Evolutionary conservation across 2,888 invertebrate species (phyloP).

Genomic region (Cordylochernes scorpioides): DNA sequence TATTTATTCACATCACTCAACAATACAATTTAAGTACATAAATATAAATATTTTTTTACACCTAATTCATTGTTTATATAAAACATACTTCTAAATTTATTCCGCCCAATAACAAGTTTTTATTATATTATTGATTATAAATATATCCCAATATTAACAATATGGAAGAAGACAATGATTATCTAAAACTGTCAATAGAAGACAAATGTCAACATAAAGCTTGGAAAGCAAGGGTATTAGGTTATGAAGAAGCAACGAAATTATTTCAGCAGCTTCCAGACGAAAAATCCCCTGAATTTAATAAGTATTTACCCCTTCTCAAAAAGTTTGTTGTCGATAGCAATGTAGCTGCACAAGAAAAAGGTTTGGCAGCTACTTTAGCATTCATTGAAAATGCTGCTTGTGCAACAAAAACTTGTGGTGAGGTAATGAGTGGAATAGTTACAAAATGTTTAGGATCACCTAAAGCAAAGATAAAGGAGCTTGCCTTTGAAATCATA

Average conservation of each 20-base stretch:
- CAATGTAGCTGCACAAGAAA: slow-evolving; percentile 84
- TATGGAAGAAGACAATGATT: too few species aligned
- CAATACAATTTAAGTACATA: too few species aligned
- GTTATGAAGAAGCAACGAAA: slow-evolving; percentile 76
- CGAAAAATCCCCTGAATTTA: slow-evolving; percentile 80
- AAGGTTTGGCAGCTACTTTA: slow-evolving; percentile 67
- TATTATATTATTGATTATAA: too few species aligned
- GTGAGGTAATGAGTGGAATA: slow-evolving; percentile 63
- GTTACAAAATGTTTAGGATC: slow-evolving; percentile 78
- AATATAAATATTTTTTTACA: too few species aligned
- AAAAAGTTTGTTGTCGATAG: slow-evolving; percentile 83
- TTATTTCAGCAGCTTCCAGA: slow-evolving; percentile 60
- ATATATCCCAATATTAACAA: too few species aligned
- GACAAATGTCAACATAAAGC: slow-evolving; percentile 75
- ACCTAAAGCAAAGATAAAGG: slow-evolving; percentile 66
- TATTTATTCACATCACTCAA: too few species aligned
- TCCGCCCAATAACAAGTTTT: too few species aligned
- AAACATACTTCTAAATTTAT: too few species aligned
- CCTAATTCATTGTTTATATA: too few species aligned
- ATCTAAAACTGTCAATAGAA: slow-evolving; percentile 35
- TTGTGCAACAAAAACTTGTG: slow-evolving; percentile 45
- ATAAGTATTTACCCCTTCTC: slow-evolving; percentile 59
- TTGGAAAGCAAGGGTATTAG: slow-evolving; percentile 82
- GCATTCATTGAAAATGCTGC: slow-evolving; percentile 74
- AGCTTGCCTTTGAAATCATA: slow-evolving; percentile 58